These are phyloP conservation scores for Poeciliopsis gracilis DNA, from an alignment of 2,797 vertebrate species.

Conservation along the genomic window DNA sequence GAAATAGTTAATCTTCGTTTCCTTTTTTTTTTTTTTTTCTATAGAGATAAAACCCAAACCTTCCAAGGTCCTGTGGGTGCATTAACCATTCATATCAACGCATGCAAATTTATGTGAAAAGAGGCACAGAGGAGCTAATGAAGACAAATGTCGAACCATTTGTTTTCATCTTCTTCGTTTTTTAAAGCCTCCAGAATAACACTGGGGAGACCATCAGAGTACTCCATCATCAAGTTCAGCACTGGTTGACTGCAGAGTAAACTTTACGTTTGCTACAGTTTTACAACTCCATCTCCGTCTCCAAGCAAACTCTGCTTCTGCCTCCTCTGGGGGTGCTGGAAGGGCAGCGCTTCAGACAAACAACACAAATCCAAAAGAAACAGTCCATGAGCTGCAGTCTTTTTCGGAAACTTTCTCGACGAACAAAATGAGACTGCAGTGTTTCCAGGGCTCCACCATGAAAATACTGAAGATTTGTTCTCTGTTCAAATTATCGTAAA, in stretches of 20 bases:
- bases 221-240: neutral
- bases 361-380: neutral
- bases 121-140: conserved; percentile 18
- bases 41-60: neutral
- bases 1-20: neutral
- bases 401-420: neutral
- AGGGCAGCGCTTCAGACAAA: neutral
- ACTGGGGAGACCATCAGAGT: neutral
- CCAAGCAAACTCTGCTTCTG: neutral
- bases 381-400: neutral
- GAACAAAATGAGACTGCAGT: neutral
- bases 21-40: neutral
- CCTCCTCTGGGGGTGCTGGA: neutral
- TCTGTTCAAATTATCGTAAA: neutral
- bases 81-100: conserved; percentile 1
- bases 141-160: conserved; percentile 41
- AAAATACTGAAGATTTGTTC: neutral
- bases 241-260: neutral
- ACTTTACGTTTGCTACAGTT: neutral
- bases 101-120: conserved; percentile 41
- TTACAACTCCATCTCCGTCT: neutral
- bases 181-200: neutral
- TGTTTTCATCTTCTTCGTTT: neutral
- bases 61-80: neutral
- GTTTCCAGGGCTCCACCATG: neutral